Evolutionary conservation across 35 echinoderm and acorn worm species (phyloP).

Genomic region (Heliocidaris tuberculata): DNA sequence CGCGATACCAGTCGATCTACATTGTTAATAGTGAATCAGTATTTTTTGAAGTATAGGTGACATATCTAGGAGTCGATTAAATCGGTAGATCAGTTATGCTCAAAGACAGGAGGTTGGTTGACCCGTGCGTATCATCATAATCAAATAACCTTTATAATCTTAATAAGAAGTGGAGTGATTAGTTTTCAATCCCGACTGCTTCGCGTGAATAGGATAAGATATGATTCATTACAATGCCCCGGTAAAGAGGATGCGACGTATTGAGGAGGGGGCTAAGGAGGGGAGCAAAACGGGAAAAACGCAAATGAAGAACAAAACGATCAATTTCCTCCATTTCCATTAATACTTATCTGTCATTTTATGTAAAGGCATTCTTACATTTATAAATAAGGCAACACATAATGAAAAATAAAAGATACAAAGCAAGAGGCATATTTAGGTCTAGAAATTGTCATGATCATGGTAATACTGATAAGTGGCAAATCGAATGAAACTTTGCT

Average conservation of each 20-base stretch:
- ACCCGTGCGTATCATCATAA: neutral
- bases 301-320: slow-evolving; percentile 10
- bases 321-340: neutral
- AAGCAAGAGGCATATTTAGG: neutral
- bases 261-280: neutral
- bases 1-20: neutral
- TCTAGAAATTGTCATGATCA: too few relatives aligned
- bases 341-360: neutral
- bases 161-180: neutral
- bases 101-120: neutral
- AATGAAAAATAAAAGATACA: neutral
- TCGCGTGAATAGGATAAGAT: neutral
- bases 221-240: neutral
- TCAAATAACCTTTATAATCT: neutral
- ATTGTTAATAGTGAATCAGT: neutral
- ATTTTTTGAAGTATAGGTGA: neutral
- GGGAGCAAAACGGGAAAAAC: neutral
- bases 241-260: neutral
- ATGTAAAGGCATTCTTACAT: neutral
- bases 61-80: neutral
- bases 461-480: neutral
- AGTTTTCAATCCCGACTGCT: neutral
- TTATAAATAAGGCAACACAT: neutral
- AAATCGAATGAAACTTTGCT: neutral
- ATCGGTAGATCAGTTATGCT: neutral